Evolutionary conservation across 2,797 vertebrate genomes (phyloP), one percentile per base, ranked within the genome.

Genomic region (Hephaestus fuliginosus): DNA sequence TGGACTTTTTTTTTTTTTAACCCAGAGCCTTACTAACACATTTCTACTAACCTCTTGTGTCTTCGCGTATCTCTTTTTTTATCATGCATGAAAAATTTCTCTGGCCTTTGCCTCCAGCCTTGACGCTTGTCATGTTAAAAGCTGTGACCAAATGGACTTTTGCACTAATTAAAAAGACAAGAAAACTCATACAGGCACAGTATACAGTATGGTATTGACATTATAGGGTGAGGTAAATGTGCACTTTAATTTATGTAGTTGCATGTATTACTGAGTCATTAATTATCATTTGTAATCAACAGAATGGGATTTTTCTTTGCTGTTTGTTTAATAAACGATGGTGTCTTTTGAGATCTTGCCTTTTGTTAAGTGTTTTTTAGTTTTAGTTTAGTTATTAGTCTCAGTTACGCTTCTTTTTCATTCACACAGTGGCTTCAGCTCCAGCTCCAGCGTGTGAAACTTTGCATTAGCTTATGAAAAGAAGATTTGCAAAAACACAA

Each of bases 401-500:
- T 81, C 72, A 15, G 65, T 66, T 18, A 68, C 5, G 28, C 75
- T 62, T 36, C 13, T 14, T 49, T 58, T 58, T 33, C 30, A 33
- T 33, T 33, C 30, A 33, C 44, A 72, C 62, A 36, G 22, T 48
- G 11, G 56, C 57, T 58, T 64, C 2, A 49, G 13, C 43, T 46
- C 4, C 39, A 57, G 13, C 43, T 46, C 4, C 39, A 57, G 13
- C 63, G 51, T 78, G 65, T 84, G 52, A 81, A 76, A 48, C 56
- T 77, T 33, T 51, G 69, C 46, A 43, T 78, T 71, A 82, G 28
- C 30, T 46, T 20, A 17, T 71, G 56, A 46, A 44, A 33, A 43
- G 69, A 70, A 60, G 7, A 74, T 52, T 17, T 51, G 46, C 76
- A 69, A 81, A 69, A 30, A 63, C 48, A 74, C 52, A 61, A 25